Evolutionary conservation across 2,797 vertebrate species (phyloP), one percentile per base, ranked within the genome.

Genomic region (Sternotherus odoratus): DNA sequence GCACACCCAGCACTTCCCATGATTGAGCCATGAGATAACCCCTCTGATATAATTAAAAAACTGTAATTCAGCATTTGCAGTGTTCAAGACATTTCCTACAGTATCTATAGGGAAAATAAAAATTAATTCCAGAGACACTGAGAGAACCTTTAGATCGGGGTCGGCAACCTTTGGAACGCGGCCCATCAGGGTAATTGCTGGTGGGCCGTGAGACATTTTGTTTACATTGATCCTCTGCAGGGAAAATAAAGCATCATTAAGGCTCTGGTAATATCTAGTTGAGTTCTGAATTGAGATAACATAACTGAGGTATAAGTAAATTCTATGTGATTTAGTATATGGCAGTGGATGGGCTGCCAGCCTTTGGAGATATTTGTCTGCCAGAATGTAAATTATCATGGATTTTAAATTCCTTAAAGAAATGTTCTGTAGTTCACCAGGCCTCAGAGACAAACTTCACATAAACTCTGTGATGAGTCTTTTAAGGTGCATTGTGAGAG

Each of bases 361-460:
- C 6, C 54, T 86, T 81, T 60, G n/a, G 54, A 85, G 48, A 7
- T 48, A 63, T 89, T 92, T 92, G 2, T 90, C 54, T 93, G 81
- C 7, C 46, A 85, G 28, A 17, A 56, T 88, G 36, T 92, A 48
- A 74, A 54, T 85, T 92, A 85, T 43, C 12, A 39, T 12, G 12
- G 1, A 1, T 51, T 87, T 92, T 89, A 48, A 88, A 93, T 93
- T 92, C 9, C 28, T 91, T 90, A 86, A 88, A 77, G 56, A 92
- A 88, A 85, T 36, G 21, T 79, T 92, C n/a, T 60, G 48, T 63
- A n/a, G 19, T 56, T 93, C 89, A 15, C 51, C 56, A n/a, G 51
- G 26, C 57, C 88, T 36, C 69, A 26, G 57, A 85, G 36, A 82
- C 60, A 88, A 50, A 79, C 28, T 15, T 85, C 69, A 30, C 5